Evolutionary conservation across 2,888 invertebrate species (phyloP).

Genomic region (Incurvaria masculella): DNA sequence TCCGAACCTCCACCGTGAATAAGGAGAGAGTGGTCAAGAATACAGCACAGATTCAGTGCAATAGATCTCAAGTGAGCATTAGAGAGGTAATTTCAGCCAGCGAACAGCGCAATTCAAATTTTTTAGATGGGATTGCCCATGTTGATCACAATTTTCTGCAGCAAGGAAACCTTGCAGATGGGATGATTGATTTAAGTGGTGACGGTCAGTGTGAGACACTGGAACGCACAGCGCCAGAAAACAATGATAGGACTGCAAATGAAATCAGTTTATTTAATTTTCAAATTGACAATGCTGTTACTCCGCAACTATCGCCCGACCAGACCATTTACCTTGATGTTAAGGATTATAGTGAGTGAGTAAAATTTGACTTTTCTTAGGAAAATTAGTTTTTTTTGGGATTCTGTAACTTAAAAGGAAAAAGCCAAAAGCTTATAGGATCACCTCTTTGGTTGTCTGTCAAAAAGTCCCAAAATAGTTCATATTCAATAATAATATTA

Average conservation of each 20-base stretch:
- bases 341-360: constrained; percentile 49
- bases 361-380: too few relatives aligned
- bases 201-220: background rate
- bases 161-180: constrained; percentile 7
- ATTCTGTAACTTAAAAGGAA: too few relatives aligned
- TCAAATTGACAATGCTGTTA: constrained; percentile 44
- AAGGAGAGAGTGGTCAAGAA: constrained; percentile 33
- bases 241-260: constrained; percentile 42
- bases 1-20: constrained; percentile 44
- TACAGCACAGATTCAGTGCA: constrained; percentile 40
- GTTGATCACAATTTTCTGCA: constrained; percentile 18
- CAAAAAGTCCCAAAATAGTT: too few relatives aligned
- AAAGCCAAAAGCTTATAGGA: too few relatives aligned
- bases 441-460: too few relatives aligned
- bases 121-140: constrained; percentile 43
- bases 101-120: constrained; percentile 34
- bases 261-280: constrained; percentile 46
- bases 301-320: constrained; percentile 45
- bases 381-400: too few relatives aligned
- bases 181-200: background rate
- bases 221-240: constrained; percentile 5
- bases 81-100: constrained; percentile 35
- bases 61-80: constrained; percentile 41
- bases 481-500: constrained; percentile 1
- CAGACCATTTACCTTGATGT: constrained; percentile 46